Evolutionary conservation across 2,888 invertebrate genomes (phyloP), one percentile per base, ranked within the genome.

Genomic region (Caradrina clavipalpis): DNA sequence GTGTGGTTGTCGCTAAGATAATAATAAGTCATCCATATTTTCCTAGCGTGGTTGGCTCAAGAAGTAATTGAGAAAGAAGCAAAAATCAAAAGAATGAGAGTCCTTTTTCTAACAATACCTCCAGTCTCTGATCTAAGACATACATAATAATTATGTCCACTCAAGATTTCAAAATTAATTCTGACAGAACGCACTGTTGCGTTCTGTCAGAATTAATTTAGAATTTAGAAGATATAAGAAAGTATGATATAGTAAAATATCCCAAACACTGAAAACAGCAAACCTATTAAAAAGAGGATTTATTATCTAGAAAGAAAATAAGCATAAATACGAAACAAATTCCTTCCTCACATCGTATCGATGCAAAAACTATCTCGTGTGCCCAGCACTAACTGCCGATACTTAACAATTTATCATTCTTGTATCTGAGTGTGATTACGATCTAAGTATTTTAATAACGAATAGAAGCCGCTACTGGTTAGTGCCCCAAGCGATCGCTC

Each of bases 401-500:
- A 74, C 74, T 71, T 76, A 80, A 79, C 75, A 80, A 82, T 86
- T 80, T 80, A 86, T 84, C 86, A 83, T 84, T 78, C 83, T 63
- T 75, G 73, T 74, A 85, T 83, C 84, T 79, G 58, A 19, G 22
- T 76, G 69, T 80, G 88, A 88, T 91, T 89, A 86, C 84, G 80
- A 87, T 89, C 88, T 88, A 85, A 87, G 86, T 82, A 88, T 87
- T 88, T 83, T 87, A 87, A 84, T 87, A 87, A 84, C 78, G 75
- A 78, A 82, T 86, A 85, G 89, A 87, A 90, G 88, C 87, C 69
- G 93, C 93, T 93, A 92, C 93, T 81, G 85, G 91, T 89, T 88
- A 86, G 80, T 86, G 93, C 93, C 92, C 80, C 68, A 68, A 90
- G 93, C 91, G 55, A 74, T 82, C 21, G 62, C 45, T 62, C n/a